These are phyloP conservation scores for Erebia epiphron DNA, from an alignment of 2,888 invertebrate species.

Conservation along the genomic window DNA sequence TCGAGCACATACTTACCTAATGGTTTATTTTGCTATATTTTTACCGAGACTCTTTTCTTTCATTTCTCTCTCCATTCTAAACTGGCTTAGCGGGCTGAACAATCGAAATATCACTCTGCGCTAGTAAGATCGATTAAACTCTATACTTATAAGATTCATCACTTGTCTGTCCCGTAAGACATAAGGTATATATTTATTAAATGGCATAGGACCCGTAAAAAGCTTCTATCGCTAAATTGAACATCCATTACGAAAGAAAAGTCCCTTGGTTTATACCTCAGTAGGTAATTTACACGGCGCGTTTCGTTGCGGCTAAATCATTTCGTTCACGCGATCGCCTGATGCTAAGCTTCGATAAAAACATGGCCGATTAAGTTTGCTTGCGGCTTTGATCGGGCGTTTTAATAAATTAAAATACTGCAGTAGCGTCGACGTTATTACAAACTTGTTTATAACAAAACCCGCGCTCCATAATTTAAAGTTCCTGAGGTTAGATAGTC, in stretches of 20 bases:
- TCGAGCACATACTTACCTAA: constrained; percentile 6
- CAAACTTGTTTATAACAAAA: neutral
- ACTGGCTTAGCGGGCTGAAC: no score
- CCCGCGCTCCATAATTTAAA: neutral
- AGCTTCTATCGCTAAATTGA: neutral
- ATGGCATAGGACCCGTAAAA: neutral
- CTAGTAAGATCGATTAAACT: no score
- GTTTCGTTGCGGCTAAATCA: constrained; percentile 41
- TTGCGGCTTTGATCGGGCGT: constrained; percentile 37
- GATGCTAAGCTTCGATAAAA: constrained; percentile 46
- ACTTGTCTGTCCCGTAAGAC: no score
- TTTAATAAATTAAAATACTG: constrained; percentile 14
- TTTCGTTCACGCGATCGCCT: constrained; percentile 55
- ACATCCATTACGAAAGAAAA: constrained; percentile 17
- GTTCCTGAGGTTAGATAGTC: no score
- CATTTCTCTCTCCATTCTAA: no score
- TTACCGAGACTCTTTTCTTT: no score
- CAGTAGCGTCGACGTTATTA: neutral
- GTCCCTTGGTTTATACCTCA: constrained; percentile 24
- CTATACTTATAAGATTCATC: no score
- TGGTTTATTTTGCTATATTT: neutral
- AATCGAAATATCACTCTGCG: no score
- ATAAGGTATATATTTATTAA: no score
- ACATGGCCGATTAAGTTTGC: constrained; percentile 39
- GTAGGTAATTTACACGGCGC: constrained; percentile 34